phyloP scores from a whole-genome alignment of 2,888 invertebrate genomes.

The Drosophila koepferae region DNA sequence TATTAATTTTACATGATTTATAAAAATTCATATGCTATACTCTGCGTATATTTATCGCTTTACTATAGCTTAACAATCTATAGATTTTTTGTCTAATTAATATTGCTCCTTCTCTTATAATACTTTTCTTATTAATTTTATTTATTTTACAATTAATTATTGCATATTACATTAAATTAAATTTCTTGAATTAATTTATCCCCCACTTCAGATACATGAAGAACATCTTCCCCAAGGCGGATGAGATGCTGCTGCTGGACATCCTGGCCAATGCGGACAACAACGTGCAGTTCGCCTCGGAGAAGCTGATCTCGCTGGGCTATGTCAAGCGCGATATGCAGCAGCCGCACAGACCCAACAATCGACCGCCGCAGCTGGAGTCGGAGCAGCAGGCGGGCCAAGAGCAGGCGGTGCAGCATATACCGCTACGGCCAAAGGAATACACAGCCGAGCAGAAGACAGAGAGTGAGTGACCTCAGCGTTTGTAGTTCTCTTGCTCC shows the following conservation, averaged over 20 bases:
- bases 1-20: too few species aligned
- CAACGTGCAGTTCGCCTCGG: slow-evolving; percentile 95
- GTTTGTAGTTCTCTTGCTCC: not conserved
- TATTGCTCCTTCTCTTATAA: not conserved
- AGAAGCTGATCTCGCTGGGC: slow-evolving; percentile 92
- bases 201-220: slow-evolving; percentile 90
- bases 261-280: slow-evolving; percentile 94
- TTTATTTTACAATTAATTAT: not conserved
- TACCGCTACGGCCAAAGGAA: slow-evolving; percentile 87
- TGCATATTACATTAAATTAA: not conserved
- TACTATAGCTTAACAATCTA: not conserved
- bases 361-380: slow-evolving; percentile 83
- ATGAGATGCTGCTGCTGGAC: slow-evolving; percentile 94
- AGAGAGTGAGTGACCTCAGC: slow-evolving; percentile 86
- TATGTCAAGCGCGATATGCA: slow-evolving; percentile 92
- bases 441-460: slow-evolving; percentile 90
- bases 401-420: slow-evolving; percentile 64
- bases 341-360: slow-evolving; percentile 86
- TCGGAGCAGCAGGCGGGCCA: slow-evolving; percentile 66
- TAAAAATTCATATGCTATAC: too few species aligned
- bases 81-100: not conserved
- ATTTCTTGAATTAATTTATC: too few species aligned
- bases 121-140: not conserved
- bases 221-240: slow-evolving; percentile 95
- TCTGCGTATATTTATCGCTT: not conserved